Evolutionary conservation across 2,797 vertebrate species (phyloP), one percentile per base, ranked within the genome.

Genomic region (Danio albolineatus): DNA sequence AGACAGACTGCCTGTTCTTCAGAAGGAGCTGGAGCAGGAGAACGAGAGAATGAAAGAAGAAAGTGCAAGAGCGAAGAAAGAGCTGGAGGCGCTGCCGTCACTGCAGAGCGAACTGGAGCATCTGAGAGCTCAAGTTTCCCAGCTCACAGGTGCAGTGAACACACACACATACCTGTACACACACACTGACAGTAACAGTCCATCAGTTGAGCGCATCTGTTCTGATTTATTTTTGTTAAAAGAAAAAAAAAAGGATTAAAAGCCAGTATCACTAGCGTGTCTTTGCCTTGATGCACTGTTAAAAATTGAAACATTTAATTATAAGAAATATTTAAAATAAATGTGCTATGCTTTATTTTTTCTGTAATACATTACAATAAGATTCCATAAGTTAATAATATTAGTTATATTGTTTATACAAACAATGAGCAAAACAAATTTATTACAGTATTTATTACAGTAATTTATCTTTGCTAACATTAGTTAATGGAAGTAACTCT

Each of bases 21-120:
- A 12, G 85, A 88, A 46, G 85, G 88, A 9, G 85, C 84, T 36
- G 85, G 90, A 93, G 0, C 86, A 89, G 7, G 96, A 97, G 90
- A 96, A 95, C 0, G 87, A 89, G 69, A 91, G 59, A 86, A 91
- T 98, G 88, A 95, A 93, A 0, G 87, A 89, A 5, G 96, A 98
- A 83, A 96, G 96, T 0, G 82, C 90, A 21, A 90, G 19, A 86
- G 91, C 96, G 89, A 94, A 91, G 87, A 90, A 56, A 80, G 95
- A 96, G 19, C 87, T 92, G 62, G 87, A 94, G 0, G 91, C 92
- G 0, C 89, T 96, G 78, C 87, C 76, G 0, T 85, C 88, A 0
- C 90, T 96, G 44, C 93, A 91, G 84, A 92, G 89, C 0, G 95
- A 98, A 85, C 85, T 97, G 85, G 94, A 91, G 86, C 92, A 78